Base-by-base conservation (phyloP, 2,888 invertebrate species). In the Vandiemenella viatica region DNA sequence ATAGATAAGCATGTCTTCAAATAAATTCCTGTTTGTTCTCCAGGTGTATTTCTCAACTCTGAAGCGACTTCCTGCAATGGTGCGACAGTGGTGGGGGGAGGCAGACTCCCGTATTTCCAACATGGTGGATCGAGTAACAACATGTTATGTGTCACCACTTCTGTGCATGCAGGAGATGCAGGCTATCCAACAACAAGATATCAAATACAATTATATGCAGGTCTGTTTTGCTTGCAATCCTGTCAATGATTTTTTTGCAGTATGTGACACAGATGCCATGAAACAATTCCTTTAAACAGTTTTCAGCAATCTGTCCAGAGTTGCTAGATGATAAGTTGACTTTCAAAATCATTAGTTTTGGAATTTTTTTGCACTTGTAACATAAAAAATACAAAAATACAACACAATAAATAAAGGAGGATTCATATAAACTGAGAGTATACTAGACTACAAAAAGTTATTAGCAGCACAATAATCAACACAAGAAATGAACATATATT, bases 11-110 rank as follows among this genome's bases (percentile, higher is more conserved):
- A 23, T 23, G 26, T 23, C 6, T 23, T 8, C 10, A 23, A 23
- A 23, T 23, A 23, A 8, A 23, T 23, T 23, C 10, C 26, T 23
- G 7, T 8, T 23, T 23, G 26, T 32, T 13, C 19, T 37, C 1
- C 44, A 53, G 53, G 49, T 53, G 42, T 53, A 51, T 38, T 49
- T 23, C 18, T 37, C 32, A 17, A 19, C 42, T 46, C 62, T 83
- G 49, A 69, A 75, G 49, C 75, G 75, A 60, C 69, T 86, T 54
- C 86, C 82, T 45, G 83, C 83, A 23, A 69, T 82, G 45, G 80
- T 82, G 20, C 72, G 86, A 46, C 79, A 79, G 63, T 90, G 84
- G 88, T 86, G 81, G 79, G 77, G 75, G 48, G 70, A 72, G 20
- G 70, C 75, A 13, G 81, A 82, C 45, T 73, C 79, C 32, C 71